Evolutionary conservation across 1,140 invertebrate genomes (phyloP).

Genomic region (Berghia stephanieae): DNA sequence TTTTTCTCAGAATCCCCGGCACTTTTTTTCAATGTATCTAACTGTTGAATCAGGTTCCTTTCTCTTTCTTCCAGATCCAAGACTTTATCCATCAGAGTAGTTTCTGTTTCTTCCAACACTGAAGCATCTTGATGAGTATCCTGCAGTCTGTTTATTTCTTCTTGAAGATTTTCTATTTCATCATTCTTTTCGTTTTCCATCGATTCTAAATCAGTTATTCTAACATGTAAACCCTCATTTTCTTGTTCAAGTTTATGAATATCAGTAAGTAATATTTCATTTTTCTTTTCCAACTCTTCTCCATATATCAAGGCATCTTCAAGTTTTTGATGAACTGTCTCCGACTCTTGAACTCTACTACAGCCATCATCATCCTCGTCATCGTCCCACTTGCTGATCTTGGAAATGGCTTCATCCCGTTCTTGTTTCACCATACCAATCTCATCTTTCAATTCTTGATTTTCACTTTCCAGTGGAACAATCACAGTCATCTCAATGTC

Average conservation of each 20-base stretch:
- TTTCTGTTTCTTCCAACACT: conserved; percentile 53
- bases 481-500: conserved; percentile 39
- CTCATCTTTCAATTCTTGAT: conserved; percentile 38
- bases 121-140: conserved; percentile 10
- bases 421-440: conserved; percentile 29
- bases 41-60: conserved; percentile 8
- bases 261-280: conserved; percentile 22
- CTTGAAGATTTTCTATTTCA: conserved; percentile 19
- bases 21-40: conserved; percentile 13
- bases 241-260: conserved; percentile 23
- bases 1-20: not conserved
- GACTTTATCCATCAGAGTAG: conserved; percentile 58
- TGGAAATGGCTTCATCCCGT: conserved; percentile 25
- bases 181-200: conserved; percentile 8
- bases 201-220: conserved; percentile 14
- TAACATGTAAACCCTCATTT: not conserved
- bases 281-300: conserved; percentile 30
- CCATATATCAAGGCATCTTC: conserved; percentile 26
- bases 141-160: conserved; percentile 46
- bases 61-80: conserved; percentile 60
- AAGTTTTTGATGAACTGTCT: conserved; percentile 13
- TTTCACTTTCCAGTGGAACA: conserved; percentile 38
- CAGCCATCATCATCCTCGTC: conserved; percentile 27
- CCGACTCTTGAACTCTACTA: conserved; percentile 11
- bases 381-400: not conserved